Evolutionary conservation across 2,797 vertebrate species (phyloP).

Genomic region (Notolepis coatsorum): DNA sequence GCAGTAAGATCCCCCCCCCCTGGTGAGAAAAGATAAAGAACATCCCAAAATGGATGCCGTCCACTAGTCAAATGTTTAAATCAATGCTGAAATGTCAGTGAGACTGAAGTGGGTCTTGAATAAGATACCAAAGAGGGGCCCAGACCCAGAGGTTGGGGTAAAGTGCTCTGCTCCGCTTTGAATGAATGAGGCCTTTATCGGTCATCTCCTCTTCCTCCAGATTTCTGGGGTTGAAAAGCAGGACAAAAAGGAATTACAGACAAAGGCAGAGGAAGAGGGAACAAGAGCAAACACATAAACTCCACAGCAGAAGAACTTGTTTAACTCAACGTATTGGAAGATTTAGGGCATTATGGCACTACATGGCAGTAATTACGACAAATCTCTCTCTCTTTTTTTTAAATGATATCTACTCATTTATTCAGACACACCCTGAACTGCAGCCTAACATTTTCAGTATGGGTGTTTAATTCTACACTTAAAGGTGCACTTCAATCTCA

Average conservation of each 20-base stretch:
- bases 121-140: slow-evolving; percentile 13
- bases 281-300: slow-evolving; percentile 28
- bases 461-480: no score
- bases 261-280: slow-evolving; percentile 17
- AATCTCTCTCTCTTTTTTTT: no score
- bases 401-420: no score
- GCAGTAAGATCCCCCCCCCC: not conserved
- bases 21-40: slow-evolving; percentile 21
- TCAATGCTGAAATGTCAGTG: not conserved
- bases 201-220: slow-evolving; percentile 57
- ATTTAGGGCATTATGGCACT: no score
- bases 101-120: not conserved
- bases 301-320: no score
- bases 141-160: slow-evolving; percentile 28
- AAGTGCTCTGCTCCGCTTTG: slow-evolving; percentile 15
- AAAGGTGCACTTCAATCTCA: no score
- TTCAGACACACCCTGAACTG: no score
- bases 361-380: no score
- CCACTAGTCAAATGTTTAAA: not conserved
- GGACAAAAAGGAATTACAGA: slow-evolving; percentile 29
- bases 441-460: no score
- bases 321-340: slow-evolving; percentile 11
- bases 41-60: slow-evolving; percentile 1
- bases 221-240: slow-evolving; percentile 36
- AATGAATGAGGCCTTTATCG: slow-evolving; percentile 57